Evolutionary conservation across 2,888 invertebrate genomes (phyloP).

Genomic region (Agrochola lota): DNA sequence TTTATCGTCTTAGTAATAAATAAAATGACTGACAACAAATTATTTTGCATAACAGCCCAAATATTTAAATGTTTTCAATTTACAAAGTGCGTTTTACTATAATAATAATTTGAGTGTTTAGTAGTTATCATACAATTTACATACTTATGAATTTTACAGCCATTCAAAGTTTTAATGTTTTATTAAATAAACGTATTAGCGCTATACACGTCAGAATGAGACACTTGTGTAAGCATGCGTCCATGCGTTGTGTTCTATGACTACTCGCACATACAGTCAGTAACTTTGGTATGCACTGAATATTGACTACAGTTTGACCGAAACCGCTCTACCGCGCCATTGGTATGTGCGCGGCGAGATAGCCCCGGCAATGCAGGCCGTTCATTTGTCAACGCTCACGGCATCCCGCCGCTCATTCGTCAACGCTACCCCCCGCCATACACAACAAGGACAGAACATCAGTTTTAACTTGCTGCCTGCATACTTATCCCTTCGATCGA

Average conservation of each 20-base stretch:
- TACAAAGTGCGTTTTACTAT: not conserved
- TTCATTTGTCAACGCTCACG: no score
- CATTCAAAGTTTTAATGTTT: not conserved
- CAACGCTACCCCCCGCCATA: no score
- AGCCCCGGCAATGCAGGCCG: no score
- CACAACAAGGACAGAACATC: not conserved
- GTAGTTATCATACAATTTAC: slow-evolving; percentile 14
- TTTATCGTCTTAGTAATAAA: slow-evolving; percentile 13
- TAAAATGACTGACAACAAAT: slow-evolving; percentile 5
- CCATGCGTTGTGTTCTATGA: not conserved
- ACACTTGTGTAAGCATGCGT: slow-evolving; percentile 2
- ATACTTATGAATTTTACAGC: slow-evolving; percentile 1
- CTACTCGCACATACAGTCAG: not conserved
- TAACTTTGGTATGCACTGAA: no score
- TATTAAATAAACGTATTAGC: not conserved
- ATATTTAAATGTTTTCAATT: not conserved
- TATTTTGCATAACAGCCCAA: not conserved
- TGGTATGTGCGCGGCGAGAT: no score
- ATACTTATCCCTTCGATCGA: not conserved
- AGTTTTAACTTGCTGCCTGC: not conserved
- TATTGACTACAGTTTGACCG: no score
- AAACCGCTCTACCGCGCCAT: no score
- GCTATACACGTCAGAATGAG: not conserved
- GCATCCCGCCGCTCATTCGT: no score
- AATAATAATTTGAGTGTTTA: slow-evolving; percentile 5